Base-by-base conservation (phyloP, 2,113 vertebrate genomes). In the Sclerurus mexicanus region DNA sequence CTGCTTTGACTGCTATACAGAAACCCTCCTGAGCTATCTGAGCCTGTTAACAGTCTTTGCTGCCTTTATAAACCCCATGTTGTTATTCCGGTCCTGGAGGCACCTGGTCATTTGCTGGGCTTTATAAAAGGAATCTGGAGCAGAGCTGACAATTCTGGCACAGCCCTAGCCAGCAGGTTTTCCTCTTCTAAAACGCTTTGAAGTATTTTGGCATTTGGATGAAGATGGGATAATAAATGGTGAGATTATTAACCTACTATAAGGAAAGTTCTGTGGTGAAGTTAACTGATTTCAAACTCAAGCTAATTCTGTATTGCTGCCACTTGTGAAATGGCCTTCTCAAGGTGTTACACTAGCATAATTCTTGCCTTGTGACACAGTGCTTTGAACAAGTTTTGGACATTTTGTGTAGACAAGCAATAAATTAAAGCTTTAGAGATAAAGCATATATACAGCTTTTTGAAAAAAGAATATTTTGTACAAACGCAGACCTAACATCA, bases 401-500 rank as follows among this genome's bases (percentile, higher is more conserved):
- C 60, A 71, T 21, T 82, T 55, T 56, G 13, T 86, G 33, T 87
- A 94, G 87, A 91, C 53, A 93, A 93, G 66, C 94, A 94, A 76
- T 92, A 96, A 91, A 95, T 93, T 71, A 95, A 92, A 93, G 35
- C 87, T 94, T 93, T 96, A 83, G 63, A 96, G 91, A 96, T 95
- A 96, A 97, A 90, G 40, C 15, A 8, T 77, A 59, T 75, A 64
- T 80, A 77, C 0, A 0, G 6, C 9, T 59, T 55, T 62, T 58
- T 14, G 10, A 55, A 56, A 55, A n/a, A 35, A 56, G 33, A 20
- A 21, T 33, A 91, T 90, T 97, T 91, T 87, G 44, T 89, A 77
- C 46, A 96, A 97, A 95, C 58, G 64, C 84, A 97, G 85, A 82
- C 75, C 91, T 95, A 97, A 96, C 83, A 87, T 97, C 97, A 94